Base-by-base conservation (phyloP, 2,888 invertebrate species). In the Cephus nigrinus region DNA sequence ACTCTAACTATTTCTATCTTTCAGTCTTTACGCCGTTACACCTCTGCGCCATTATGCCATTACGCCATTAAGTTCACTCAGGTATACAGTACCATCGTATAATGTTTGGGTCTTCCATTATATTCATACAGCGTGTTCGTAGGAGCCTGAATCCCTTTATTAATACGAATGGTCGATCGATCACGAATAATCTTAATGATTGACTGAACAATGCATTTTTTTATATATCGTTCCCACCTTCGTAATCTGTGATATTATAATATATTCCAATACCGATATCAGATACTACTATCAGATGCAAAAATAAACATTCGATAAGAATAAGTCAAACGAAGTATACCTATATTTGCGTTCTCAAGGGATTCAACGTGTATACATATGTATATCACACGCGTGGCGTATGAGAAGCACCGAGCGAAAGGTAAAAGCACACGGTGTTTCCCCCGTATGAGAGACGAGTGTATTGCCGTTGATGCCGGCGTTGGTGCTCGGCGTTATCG, bases 401-500 rank as follows among this genome's bases (percentile, higher is more conserved):
- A 55, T 55, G 55, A 23, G 55, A 23, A 55, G 55, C 55, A 55
- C 2, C 23, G 55, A 55, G 55, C 23, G 55, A 55, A 55, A 55
- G 55, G 55, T 55, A 55, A 55, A 55, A 55, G 55, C 55, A 23
- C 23, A 55, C 55, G 23, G 55, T 55, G 55, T 23, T 55, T 55
- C 55, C 55, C 55, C 55, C 55, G 23, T 55, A 55, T 55, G 55
- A 55, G 55, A 55, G 55, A 55, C 23, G 55, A 23, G 55, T 55
- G 55, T 55, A 55, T 23, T 55, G 23, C 23, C 55, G 55, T 55
- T 55, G 55, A 23, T 55, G 55, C 55, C 23, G 55, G 55, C 55
- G 55, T 9, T 23, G 55, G 55, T 55, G 23, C 55, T 55, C 23
- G 55, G 9, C 55, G 55, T 55, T 86, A 86, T 86, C 85, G 84